phyloP scores from a whole-genome alignment of 2,113 vertebrate genomes.

The zebrafish (Danio rerio) region DNA sequence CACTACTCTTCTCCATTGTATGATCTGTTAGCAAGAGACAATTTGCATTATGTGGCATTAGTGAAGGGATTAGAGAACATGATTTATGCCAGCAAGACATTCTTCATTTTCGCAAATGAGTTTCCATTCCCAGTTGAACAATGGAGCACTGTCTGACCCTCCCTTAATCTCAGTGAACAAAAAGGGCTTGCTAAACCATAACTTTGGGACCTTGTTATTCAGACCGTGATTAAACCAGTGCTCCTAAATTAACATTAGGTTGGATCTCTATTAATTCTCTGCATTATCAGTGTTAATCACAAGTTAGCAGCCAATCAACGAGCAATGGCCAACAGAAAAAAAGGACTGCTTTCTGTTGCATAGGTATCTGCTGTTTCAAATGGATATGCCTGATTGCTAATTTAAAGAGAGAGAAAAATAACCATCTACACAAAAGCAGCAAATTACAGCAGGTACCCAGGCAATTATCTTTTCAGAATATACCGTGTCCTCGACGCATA shows the following conservation, averaged over 20 bases:
- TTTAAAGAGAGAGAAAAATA: not conserved
- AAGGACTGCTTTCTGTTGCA: not conserved
- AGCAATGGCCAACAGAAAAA: constrained; percentile 54
- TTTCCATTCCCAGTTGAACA: constrained; percentile 79
- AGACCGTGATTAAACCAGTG: constrained; percentile 72
- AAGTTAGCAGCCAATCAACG: constrained; percentile 63
- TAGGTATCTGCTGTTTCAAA: constrained; percentile 2
- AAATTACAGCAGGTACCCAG: constrained; percentile 8
- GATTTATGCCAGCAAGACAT: constrained; percentile 80
- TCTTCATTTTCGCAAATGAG: constrained; percentile 81
- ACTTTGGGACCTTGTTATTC: constrained; percentile 75
- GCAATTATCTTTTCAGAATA: constrained; percentile 19
- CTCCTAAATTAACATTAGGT: constrained; percentile 73
- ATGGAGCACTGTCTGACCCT: constrained; percentile 72
- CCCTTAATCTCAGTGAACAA: constrained; percentile 78
- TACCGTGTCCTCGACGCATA: not conserved
- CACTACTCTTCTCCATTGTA: constrained; percentile 69
- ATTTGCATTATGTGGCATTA: constrained; percentile 78
- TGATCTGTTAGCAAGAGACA: constrained; percentile 76
- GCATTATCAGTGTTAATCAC: constrained; percentile 67
- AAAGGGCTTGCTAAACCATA: constrained; percentile 73
- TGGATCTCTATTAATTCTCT: constrained; percentile 63
- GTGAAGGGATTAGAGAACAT: constrained; percentile 77
- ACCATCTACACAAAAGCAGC: not conserved
- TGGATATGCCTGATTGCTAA: constrained; percentile 7